A percentile compares a stretch with the other conserved stretches of the same genome.
Evolutionary conservation across 2,113 vertebrate genomes (phyloP).

Genomic region (Tiliqua scincoides): DNA sequence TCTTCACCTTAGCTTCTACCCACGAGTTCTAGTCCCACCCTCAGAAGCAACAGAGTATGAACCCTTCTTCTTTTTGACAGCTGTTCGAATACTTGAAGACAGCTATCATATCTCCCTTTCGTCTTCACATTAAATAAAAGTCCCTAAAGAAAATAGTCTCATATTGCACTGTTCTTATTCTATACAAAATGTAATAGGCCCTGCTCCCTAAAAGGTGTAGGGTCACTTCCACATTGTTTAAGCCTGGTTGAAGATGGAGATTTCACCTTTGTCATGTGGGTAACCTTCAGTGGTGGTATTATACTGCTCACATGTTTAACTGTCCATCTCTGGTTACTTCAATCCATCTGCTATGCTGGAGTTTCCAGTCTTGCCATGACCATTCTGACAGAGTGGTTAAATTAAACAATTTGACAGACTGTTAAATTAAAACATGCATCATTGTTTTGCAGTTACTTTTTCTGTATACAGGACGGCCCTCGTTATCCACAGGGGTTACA

Average conservation of each 20-base stretch:
- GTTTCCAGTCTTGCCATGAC: not conserved
- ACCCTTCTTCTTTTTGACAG: no score
- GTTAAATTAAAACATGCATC: not conserved
- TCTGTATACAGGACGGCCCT: no score
- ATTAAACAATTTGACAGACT: no score
- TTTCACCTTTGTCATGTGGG: not conserved
- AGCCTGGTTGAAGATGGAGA: not conserved
- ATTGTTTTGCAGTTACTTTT: not conserved
- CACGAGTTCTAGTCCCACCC: no score
- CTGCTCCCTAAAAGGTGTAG: not conserved
- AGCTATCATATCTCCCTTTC: no score
- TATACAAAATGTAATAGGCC: conserved; percentile 5
- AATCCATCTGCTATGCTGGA: not conserved
- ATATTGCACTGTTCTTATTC: conserved; percentile 36
- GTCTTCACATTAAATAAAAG: no score
- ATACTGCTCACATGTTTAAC: not conserved
- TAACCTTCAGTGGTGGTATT: not conserved
- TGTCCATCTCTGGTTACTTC: not conserved
- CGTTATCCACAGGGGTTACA: no score
- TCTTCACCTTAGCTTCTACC: no score
- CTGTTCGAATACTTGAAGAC: no score
- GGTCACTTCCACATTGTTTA: not conserved
- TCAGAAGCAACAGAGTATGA: no score
- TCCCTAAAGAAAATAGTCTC: conserved; percentile 34
- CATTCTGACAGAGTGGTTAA: not conserved